phyloP scores from a whole-genome alignment of 2,888 invertebrate species.

The Cotesia congregata region DNA sequence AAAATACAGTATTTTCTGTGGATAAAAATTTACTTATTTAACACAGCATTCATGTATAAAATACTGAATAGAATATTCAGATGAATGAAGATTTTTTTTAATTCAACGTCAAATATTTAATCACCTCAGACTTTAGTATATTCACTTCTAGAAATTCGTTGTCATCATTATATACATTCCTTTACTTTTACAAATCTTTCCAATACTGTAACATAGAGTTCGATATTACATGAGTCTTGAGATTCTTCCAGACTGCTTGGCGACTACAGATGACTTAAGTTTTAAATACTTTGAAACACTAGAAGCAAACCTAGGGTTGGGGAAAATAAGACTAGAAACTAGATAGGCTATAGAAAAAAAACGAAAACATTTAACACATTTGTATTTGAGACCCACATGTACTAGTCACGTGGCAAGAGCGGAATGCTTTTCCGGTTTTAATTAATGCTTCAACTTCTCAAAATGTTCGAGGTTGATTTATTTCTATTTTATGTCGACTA shows the following conservation, averaged over 20 bases:
- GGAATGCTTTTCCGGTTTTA: slow-evolving; percentile 37
- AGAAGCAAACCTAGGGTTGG: not conserved
- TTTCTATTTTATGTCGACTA: slow-evolving; percentile 7
- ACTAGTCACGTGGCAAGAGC: slow-evolving; percentile 31
- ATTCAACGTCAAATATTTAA: slow-evolving; percentile 33
- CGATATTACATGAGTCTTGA: not conserved
- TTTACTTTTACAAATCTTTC: not conserved
- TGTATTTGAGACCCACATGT: slow-evolving; percentile 28
- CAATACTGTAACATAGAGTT: not conserved
- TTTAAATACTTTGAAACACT: not conserved
- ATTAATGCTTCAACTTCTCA: not conserved
- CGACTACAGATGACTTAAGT: slow-evolving; percentile 24
- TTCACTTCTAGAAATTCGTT: not conserved
- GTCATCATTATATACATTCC: slow-evolving; percentile 15
- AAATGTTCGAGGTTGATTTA: slow-evolving; percentile 10
- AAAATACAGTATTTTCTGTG: not conserved
- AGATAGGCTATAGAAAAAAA: slow-evolving; percentile 4
- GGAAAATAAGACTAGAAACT: not conserved
- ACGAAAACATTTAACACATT: slow-evolving; percentile 5
- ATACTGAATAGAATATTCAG: not conserved
- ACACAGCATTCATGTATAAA: slow-evolving; percentile 9
- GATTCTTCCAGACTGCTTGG: slow-evolving; percentile 40
- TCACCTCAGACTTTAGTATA: slow-evolving; percentile 7
- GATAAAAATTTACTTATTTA: slow-evolving; percentile 1
- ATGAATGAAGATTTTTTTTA: not conserved